Evolutionary conservation across 2,113 vertebrate genomes (phyloP).

Genomic region (Platysteira castanea): DNA sequence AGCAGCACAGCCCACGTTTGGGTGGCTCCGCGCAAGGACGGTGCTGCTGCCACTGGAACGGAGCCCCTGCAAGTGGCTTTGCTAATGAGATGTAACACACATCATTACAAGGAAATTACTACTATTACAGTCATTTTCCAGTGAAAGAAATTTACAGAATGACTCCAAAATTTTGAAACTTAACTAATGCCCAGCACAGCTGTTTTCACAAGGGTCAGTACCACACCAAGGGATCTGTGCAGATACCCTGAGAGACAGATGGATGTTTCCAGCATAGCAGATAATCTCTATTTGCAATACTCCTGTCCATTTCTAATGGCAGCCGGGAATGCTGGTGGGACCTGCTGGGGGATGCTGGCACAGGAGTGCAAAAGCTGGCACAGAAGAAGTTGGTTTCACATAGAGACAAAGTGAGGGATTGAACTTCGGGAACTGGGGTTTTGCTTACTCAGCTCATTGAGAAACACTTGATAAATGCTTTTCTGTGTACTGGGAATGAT

Average conservation of each 20-base stretch:
- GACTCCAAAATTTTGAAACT: neutral
- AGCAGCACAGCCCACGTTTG: neutral
- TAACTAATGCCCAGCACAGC: neutral
- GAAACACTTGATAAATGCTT: neutral
- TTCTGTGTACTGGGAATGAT: neutral
- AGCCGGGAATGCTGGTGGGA: neutral
- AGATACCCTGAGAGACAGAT: neutral
- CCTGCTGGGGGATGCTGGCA: neutral
- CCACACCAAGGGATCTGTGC: accelerated
- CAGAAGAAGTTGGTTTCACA: neutral
- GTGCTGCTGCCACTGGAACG: accelerated
- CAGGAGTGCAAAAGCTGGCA: neutral
- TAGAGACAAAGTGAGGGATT: accelerated
- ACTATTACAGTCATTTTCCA: neutral
- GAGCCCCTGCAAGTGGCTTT: neutral
- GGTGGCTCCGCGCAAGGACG: accelerated
- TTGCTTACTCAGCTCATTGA: neutral
- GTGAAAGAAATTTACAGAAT: neutral
- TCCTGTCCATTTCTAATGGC: neutral
- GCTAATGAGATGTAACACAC: neutral
- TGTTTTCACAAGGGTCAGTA: neutral
- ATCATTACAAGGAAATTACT: neutral
- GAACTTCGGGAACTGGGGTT: neutral
- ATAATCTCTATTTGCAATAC: neutral
- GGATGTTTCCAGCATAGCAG: neutral